phyloP scores from a whole-genome alignment of 2,797 vertebrate species.

The Prionace glauca region DNA sequence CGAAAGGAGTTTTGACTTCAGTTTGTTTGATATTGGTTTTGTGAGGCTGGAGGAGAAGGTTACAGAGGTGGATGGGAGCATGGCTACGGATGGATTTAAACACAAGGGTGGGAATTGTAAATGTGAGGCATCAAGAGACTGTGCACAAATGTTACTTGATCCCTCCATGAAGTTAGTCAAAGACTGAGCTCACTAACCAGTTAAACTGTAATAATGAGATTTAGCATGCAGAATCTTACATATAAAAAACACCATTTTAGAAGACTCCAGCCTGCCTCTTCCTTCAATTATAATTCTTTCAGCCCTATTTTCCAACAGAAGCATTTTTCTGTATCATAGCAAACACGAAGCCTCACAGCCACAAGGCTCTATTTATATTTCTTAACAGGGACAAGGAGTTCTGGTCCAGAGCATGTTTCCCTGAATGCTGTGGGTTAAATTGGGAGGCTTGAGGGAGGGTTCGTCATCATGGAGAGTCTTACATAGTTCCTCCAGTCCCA shows the following conservation, averaged over 20 bases:
- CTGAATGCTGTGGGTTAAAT: not conserved
- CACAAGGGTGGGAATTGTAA: not conserved
- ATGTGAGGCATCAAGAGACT: not conserved
- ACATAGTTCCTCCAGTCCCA: no score
- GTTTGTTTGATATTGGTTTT: not conserved
- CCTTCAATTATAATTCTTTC: not conserved
- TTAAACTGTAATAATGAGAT: not conserved
- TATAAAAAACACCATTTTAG: not conserved
- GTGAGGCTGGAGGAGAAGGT: not conserved
- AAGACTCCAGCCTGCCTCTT: not conserved
- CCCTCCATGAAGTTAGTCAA: not conserved
- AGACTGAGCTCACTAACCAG: not conserved
- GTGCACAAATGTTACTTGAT: not conserved
- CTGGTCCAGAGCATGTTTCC: not conserved
- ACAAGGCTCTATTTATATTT: not conserved
- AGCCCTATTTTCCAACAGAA: not conserved
- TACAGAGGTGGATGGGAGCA: not conserved
- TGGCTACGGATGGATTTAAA: not conserved
- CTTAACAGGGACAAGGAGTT: not conserved
- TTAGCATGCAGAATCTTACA: not conserved
- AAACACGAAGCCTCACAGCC: not conserved
- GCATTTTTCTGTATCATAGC: not conserved
- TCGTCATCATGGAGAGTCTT: not conserved
- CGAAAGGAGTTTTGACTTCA: not conserved
- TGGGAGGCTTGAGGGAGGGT: no score